A percentile compares a stretch with the other conserved stretches of the same genome.
phyloP scores from a whole-genome alignment of 2,888 invertebrate species.

The Latrodectus hesperus region DNA sequence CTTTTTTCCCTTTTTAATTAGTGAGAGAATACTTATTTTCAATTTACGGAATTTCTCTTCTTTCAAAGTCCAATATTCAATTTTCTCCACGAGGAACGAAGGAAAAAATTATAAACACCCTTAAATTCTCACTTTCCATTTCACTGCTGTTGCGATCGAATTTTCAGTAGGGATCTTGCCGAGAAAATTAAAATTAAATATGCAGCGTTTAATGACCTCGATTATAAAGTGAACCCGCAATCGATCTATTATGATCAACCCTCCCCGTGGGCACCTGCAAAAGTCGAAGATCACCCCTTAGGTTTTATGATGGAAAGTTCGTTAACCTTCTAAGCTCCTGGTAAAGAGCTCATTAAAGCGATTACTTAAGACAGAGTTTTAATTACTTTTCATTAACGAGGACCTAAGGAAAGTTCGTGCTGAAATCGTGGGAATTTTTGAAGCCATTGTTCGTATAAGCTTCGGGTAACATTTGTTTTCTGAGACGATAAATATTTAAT shows the following conservation, averaged over 20 bases:
- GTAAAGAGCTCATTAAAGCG: not conserved
- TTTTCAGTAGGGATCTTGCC: not conserved
- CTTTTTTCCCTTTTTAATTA: no score
- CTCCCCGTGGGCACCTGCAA: no score
- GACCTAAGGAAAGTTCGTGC: not conserved
- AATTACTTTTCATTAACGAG: conserved; percentile 5
- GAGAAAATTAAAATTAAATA: conserved; percentile 49
- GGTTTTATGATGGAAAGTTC: not conserved
- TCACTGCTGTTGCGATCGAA: not conserved
- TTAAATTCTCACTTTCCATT: no score
- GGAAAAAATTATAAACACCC: no score
- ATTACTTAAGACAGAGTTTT: not conserved
- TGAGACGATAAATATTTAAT: no score
- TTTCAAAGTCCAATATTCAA: no score
- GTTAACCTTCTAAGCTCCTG: not conserved
- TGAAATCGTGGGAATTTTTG: conserved; percentile 6
- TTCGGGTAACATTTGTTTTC: no score
- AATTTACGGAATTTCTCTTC: no score
- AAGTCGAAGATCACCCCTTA: no score
- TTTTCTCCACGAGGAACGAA: no score
- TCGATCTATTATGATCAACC: conserved; percentile 43
- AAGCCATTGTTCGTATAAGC: no score
- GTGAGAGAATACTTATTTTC: no score
- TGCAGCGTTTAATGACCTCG: conserved; percentile 34
- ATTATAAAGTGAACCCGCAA: conserved; percentile 15